Evolutionary conservation across 1,140 invertebrate species (phyloP), one percentile per base, ranked within the genome.

Genomic region (Stegodyphus dumicola): DNA sequence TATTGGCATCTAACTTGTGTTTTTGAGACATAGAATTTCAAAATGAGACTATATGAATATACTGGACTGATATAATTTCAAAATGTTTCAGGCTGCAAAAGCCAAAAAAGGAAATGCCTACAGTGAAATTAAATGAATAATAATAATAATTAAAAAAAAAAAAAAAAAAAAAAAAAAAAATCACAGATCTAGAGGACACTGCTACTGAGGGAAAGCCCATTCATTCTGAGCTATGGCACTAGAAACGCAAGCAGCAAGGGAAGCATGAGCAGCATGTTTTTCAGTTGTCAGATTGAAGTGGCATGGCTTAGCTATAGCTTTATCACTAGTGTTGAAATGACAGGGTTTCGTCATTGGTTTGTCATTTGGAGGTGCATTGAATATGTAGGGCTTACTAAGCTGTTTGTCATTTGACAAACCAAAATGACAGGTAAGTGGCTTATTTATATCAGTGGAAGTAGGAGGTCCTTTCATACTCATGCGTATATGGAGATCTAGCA

Each of bases 401-500:
- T 54, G 74, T 56, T 85, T 85, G 49, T 84, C 71, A 75, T 54
- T 75, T 18, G 77, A 17, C 52, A 85, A 70, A n/a, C 73, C 81
- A 18, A 69, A 85, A 56, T 83, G 80, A 66, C 80, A 83, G 33
- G 33, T 33, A 17, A 83, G 60, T 11, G 81, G 81, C 15, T 85
- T 85, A 13, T 15, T 64, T 11, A 76, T 77, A 18, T 75, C 74
- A 18, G 69, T 15, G 9, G 81, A 15, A 48, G 52, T 60, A 7
- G 60, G 48, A 17, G 52, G 69, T 48, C 54, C 81, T 49, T 85
- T 85, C 64, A 75, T 53, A 51, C 71, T 75, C 81, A 85, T 85
- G 13, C 81, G 90, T 78, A 93, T 91, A 88, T 94, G 94, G 87
- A 94, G 93, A 88, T 94, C 94, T 11, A 94, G 89, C 89, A 94